phyloP scores from a whole-genome alignment of 2,113 vertebrate species.

The Ardeotis arabs region DNA sequence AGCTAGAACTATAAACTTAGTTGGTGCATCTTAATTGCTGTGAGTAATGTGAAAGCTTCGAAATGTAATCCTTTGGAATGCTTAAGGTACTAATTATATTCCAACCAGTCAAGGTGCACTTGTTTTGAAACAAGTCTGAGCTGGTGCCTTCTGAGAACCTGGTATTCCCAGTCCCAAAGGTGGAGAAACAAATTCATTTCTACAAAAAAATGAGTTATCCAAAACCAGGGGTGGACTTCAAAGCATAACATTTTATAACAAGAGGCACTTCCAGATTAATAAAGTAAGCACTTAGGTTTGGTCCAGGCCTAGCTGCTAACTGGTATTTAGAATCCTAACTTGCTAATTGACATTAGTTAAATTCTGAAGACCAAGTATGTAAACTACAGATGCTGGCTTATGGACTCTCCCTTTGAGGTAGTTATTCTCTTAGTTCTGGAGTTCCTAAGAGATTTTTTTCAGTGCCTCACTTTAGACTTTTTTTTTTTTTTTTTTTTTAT shows the following conservation, averaged over 20 bases:
- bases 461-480: not conserved
- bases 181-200: slow-evolving; percentile 50
- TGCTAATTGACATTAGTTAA: not conserved
- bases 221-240: slow-evolving; percentile 13
- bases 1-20: slow-evolving; percentile 52
- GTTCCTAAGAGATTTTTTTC: not conserved
- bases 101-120: slow-evolving; percentile 43
- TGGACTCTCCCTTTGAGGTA: not conserved
- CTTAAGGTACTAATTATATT: slow-evolving; percentile 63
- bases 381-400: not conserved
- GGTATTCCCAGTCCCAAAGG: not conserved
- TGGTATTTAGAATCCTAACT: not conserved
- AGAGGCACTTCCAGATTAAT: not conserved
- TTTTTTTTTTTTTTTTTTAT: not conserved
- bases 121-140: slow-evolving; percentile 60
- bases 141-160: slow-evolving; percentile 47
- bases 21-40: slow-evolving; percentile 59
- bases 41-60: slow-evolving; percentile 65
- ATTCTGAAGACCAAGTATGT: not conserved
- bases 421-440: not conserved
- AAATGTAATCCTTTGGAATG: slow-evolving; percentile 59
- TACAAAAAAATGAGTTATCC: not conserved
- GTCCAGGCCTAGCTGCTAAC: not conserved
- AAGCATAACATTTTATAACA: not conserved
- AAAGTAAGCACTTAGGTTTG: not conserved